Evolutionary conservation across 1,140 invertebrate species (phyloP), one percentile per base, ranked within the genome.

Genomic region (Drosophila cardini): DNA sequence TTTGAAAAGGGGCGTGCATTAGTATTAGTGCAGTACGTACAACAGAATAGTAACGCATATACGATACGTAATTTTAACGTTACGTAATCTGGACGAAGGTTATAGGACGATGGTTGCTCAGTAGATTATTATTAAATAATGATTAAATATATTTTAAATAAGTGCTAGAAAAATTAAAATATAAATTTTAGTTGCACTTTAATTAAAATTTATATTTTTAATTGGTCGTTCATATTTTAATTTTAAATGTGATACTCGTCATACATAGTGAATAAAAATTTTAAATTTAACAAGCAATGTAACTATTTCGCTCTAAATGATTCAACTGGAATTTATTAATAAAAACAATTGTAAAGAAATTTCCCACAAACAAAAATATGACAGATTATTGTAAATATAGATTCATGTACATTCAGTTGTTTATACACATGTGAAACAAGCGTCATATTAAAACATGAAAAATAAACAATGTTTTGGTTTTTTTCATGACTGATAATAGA

Each of bases 21-120:
- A 21, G 21, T 50, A 21, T 18, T 46, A 61, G 40, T 40, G 32
- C 36, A 32, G 8, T 13, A 64, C 43, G 10, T 13, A 64, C 48
- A 36, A 42, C 26, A 60, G 53, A 42, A 42, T 45, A 57, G 36
- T 40, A 15, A 32, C n/a, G 55, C 38, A 48, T 46, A 72, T 62
- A 52, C 56, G 70, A 84, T 74, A 77, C 73, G 77, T 65, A 48
- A 72, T 42, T 68, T 61, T 78, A 60, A 18, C 10, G 52, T 55
- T 36, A 36, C 32, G 52, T 38, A 38, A 55, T 55, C 30, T 18
- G 2, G 18, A 16, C 52, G 26, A 52, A 50, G 21, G 0, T 16
- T 26, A 2, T 11, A 16, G 21, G 18, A 48, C 6, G 46, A 26
- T 1, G 4, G 8, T 30, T 7, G 10, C n/a, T 6, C 3, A n/a